Evolutionary conservation across 2,888 invertebrate genomes (phyloP).

Genomic region (Hedychridium roseum): DNA sequence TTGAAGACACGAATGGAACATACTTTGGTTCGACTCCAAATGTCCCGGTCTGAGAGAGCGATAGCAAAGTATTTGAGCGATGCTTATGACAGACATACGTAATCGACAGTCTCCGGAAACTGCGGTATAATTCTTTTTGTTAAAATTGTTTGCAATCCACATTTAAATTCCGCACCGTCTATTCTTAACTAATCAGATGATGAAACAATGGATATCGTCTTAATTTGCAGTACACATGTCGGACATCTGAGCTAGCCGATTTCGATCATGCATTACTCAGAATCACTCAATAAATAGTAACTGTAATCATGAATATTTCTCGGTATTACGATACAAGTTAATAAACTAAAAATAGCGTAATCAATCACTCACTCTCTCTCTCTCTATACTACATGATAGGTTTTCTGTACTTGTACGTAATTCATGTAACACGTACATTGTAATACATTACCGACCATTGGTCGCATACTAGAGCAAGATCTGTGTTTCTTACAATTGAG

Average conservation of each 20-base stretch:
- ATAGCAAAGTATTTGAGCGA: conserved; percentile 41
- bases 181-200: too few relatives aligned
- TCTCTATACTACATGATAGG: conserved; percentile 60
- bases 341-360: conserved; percentile 56
- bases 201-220: too few relatives aligned
- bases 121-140: too few relatives aligned
- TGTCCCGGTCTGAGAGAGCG: too few relatives aligned
- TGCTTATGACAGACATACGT: conserved; percentile 30
- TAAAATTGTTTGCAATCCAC: too few relatives aligned
- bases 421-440: conserved; percentile 53
- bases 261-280: conserved; percentile 46
- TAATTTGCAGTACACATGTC: too few relatives aligned
- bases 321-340: conserved; percentile 52
- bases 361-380: too few relatives aligned
- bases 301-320: conserved; percentile 56
- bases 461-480: conserved; percentile 59
- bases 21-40: too few relatives aligned
- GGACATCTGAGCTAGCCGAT: conserved; percentile 40
- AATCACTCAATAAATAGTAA: conserved; percentile 52
- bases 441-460: conserved; percentile 51
- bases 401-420: conserved; percentile 53
- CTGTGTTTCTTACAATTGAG: conserved; percentile 56
- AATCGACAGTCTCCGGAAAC: conserved; percentile 28
- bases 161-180: too few relatives aligned
- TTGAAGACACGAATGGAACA: too few relatives aligned